Evolutionary conservation across 2,797 vertebrate species (phyloP).

Genomic region (Coregonus suidteri): DNA sequence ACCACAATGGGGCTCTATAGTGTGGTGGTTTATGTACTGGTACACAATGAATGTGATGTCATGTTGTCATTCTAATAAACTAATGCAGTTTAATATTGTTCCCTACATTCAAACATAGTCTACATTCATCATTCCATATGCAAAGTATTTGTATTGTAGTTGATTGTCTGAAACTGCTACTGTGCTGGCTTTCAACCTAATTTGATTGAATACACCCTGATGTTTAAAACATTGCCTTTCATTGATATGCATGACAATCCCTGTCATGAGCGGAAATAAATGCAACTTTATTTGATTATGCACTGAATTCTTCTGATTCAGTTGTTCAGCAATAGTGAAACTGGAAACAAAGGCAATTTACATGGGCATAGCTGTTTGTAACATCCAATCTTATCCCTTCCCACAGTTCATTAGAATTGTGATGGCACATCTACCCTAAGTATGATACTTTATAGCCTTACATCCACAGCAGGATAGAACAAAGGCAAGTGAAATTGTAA

Average conservation of each 20-base stretch:
- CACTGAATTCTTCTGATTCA: no score
- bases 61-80: not conserved
- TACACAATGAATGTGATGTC: not conserved
- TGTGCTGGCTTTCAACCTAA: no score
- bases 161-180: not conserved
- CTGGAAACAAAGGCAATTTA: not conserved
- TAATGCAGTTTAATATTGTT: not conserved
- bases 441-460: not conserved
- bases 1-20: constrained; percentile 57
- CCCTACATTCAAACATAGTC: not conserved
- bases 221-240: not conserved
- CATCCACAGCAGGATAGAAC: not conserved
- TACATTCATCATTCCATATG: not conserved
- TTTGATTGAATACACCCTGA: not conserved
- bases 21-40: not conserved
- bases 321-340: not conserved
- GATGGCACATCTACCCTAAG: not conserved
- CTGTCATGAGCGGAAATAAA: not conserved
- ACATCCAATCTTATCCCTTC: not conserved
- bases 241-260: not conserved
- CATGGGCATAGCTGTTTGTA: not conserved
- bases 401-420: not conserved
- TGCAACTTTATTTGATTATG: not conserved
- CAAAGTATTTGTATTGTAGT: not conserved
- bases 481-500: not conserved